These are phyloP conservation scores for Zelostemma sp. DNA, from an alignment of 1,140 invertebrate species.

Conservation along the genomic window DNA sequence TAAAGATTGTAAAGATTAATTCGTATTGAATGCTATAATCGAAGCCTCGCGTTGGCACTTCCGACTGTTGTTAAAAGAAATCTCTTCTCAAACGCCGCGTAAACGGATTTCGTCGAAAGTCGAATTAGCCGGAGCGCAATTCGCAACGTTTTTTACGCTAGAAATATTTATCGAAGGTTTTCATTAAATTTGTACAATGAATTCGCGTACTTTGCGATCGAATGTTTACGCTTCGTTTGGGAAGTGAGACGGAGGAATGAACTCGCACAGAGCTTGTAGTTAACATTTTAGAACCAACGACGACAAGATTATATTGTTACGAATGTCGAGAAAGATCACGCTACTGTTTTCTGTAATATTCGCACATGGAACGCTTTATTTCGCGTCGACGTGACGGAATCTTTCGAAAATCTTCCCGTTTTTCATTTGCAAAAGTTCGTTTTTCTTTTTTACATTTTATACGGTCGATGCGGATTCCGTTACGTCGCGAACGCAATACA, in stretches of 20 bases:
- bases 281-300: slow-evolving; percentile 46
- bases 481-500: not conserved
- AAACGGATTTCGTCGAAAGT: too few relatives aligned
- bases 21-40: slow-evolving; percentile 49
- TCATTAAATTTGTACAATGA: not conserved
- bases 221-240: slow-evolving; percentile 12
- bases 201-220: not conserved
- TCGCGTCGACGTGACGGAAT: not conserved
- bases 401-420: not conserved
- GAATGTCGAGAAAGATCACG: slow-evolving; percentile 25
- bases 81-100: slow-evolving; percentile 8
- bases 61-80: slow-evolving; percentile 43
- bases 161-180: too few relatives aligned
- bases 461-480: not conserved
- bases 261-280: slow-evolving; percentile 44
- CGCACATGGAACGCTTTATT: not conserved
- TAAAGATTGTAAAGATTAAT: slow-evolving; percentile 47
- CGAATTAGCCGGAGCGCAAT: too few relatives aligned
- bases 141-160: too few relatives aligned
- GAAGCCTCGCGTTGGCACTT: slow-evolving; percentile 20
- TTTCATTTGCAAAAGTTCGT: not conserved
- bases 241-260: slow-evolving; percentile 20
- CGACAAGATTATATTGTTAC: slow-evolving; percentile 50
- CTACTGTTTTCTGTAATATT: slow-evolving; percentile 1
- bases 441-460: too few relatives aligned